Percentiles rank a stretch among this genome's conserved stretches.
phyloP scores from a whole-genome alignment of 2,113 vertebrate species.

The Tragelaphus strepsiceros region DNA sequence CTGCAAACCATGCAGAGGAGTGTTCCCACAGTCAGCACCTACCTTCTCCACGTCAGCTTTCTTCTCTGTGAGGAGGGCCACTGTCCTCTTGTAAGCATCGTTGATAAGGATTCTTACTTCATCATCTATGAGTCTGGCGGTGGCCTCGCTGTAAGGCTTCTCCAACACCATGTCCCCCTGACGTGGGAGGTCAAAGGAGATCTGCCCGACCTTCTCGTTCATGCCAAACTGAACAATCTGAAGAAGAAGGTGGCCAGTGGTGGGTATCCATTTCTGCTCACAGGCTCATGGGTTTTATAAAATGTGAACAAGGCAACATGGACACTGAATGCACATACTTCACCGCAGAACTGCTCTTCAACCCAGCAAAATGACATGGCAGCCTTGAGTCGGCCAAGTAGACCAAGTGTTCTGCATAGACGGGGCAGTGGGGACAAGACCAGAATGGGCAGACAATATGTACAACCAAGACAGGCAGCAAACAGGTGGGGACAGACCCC shows the following conservation, averaged over 20 bases:
- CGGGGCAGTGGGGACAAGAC: neutral
- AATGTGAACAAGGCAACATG: neutral
- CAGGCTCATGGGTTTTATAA: neutral
- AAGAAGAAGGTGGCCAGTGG: neutral
- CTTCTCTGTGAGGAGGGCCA: slow-evolving; percentile 86
- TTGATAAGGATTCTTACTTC: slow-evolving; percentile 91
- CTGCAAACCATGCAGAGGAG: neutral
- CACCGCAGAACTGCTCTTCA: neutral
- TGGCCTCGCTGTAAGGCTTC: slow-evolving; percentile 98
- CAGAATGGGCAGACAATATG: neutral
- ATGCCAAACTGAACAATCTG: slow-evolving; percentile 99
- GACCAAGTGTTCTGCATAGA: neutral
- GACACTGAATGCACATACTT: neutral
- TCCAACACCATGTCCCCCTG: slow-evolving; percentile 97
- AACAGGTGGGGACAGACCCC: neutral
- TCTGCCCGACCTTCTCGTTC: slow-evolving; percentile 96
- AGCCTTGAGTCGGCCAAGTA: neutral
- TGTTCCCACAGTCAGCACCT: neutral
- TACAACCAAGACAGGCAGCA: neutral
- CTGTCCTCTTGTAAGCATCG: slow-evolving; percentile 87
- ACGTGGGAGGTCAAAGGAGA: slow-evolving; percentile 95
- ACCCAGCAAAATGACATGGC: neutral
- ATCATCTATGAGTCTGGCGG: slow-evolving; percentile 92
- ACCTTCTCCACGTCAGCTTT: slow-evolving; percentile 96
- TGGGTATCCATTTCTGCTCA: neutral